Percentiles rank a stretch among this genome's conserved stretches.
Evolutionary conservation across 2,888 invertebrate genomes (phyloP).

Genomic region (Eupsilia transversa): DNA sequence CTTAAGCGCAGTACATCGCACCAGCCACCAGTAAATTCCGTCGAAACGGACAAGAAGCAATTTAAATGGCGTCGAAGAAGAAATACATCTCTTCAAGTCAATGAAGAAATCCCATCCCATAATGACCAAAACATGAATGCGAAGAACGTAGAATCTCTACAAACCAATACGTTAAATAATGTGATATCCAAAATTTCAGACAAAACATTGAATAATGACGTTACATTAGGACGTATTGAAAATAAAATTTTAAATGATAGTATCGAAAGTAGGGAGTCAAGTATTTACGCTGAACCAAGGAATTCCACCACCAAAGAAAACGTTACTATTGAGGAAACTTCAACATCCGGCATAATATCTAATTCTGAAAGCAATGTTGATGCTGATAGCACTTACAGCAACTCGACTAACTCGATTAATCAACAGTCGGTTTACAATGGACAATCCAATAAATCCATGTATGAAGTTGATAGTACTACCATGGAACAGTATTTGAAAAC

Average conservation of each 20-base stretch:
- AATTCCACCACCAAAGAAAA: constrained; percentile 51
- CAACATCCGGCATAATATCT: constrained; percentile 74
- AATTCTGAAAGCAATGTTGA: constrained; percentile 71
- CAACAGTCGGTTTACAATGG: constrained; percentile 1
- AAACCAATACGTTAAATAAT: constrained; percentile 14
- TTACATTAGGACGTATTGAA: constrained; percentile 5
- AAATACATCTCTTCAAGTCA: constrained; percentile 22
- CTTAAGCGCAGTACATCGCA: constrained; percentile 65
- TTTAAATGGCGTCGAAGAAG: constrained; percentile 76
- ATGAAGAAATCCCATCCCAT: constrained; percentile 9
- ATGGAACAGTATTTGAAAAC: constrained; percentile 79
- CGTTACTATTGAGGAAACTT: constrained; percentile 71
- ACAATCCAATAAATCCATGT: constrained; percentile 68
- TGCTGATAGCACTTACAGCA: constrained; percentile 52
- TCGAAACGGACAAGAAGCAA: constrained; percentile 63
- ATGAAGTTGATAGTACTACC: constrained; percentile 72
- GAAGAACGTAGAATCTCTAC: constrained; percentile 6
- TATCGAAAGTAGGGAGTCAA: constrained; percentile 61
- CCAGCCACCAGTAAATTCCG: constrained; percentile 16
- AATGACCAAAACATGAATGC: constrained; percentile 40
- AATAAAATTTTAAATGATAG: constrained; percentile 25
- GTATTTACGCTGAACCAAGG: constrained; percentile 30
- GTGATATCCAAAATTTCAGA: constrained; percentile 1
- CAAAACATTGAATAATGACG: constrained; percentile 6
- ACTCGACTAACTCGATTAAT: constrained; percentile 9